Base-by-base conservation (phyloP, 2,113 vertebrate genomes). In the Tamias sibiricus region DNA sequence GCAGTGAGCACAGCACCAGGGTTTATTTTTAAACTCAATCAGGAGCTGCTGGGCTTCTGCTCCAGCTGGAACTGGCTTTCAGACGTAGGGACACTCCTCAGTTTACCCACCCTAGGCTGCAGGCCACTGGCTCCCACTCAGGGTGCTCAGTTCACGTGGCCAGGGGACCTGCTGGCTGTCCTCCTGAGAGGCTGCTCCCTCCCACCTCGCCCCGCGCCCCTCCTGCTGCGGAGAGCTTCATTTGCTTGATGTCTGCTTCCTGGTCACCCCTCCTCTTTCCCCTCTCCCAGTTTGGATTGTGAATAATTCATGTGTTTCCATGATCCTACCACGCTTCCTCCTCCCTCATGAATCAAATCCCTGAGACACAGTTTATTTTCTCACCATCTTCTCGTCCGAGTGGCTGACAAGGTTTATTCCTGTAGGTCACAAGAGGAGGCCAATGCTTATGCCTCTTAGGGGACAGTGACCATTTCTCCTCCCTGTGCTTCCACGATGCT, bases 291-390 rank as follows among this genome's bases (percentile, higher is more conserved):
- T 87, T 83, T 85, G 59, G 91, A 87, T 0, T 83, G 88, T 97
- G 95, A 97, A 94, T 97, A 97, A 98, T 97, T 96, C 81, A 86
- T 95, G 35, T 87, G 75, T 85, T 96, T 97, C 87, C 87, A 95
- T 86, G 94, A 96, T 95, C 87, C 87, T 76, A 82, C 82, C 92
- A 94, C 0, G 0, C 57, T 66, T 9, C 88, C 82, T 89, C 32
- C 75, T 97, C 72, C 95, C 94, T 90, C 94, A 66, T 95, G 76
- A 97, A 96, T 96, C 93, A 96, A 95, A 95, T 84, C 93, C 97
- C 80, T 4, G 37, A 96, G 94, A 94, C 82, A 93, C 75, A 80
- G 89, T 97, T 91, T 96, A 93, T 95, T 96, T 95, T 96, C 94
- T 96, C 82, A 11, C 76, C 87, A n/a, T 88, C 88, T 90, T 71